Conservation (phyloP, 1,140 invertebrate species). For the Helicorthomorpha holstii region DNA sequence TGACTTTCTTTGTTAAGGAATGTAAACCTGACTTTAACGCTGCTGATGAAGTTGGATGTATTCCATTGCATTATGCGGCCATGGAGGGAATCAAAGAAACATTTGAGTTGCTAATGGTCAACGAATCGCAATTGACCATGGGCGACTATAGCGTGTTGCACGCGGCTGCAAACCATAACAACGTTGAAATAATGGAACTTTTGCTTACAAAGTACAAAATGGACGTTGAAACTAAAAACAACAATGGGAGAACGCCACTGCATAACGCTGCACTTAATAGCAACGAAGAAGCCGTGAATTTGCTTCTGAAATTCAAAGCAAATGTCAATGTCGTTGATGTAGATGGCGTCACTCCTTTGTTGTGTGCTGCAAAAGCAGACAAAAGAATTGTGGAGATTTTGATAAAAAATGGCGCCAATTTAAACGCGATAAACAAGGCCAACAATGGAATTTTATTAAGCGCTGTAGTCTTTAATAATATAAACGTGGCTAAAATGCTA, state of each 20-base stretch:
- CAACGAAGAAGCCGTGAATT: constrained; percentile 1
- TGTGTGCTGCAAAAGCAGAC: constrained; percentile 5
- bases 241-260: constrained; percentile 1
- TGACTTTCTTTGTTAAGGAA: too few species aligned
- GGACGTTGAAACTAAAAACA: background rate
- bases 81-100: too few species aligned
- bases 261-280: background rate
- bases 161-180: background rate
- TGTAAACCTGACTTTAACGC: too few species aligned
- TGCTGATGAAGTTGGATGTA: too few species aligned
- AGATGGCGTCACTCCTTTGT: constrained; percentile 7
- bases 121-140: too few species aligned
- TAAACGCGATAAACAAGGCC: too few species aligned
- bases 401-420: constrained; percentile 7
- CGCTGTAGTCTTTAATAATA: too few species aligned
- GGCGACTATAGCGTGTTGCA: too few species aligned
- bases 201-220: constrained; percentile 2
- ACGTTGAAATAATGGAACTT: background rate
- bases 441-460: too few species aligned
- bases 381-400: constrained; percentile 7
- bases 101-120: too few species aligned
- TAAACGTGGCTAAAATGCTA: constrained; percentile 3
- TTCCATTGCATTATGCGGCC: too few species aligned
- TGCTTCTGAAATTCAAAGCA: background rate
- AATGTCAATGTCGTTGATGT: background rate